Percentiles rank a stretch among this genome's conserved stretches.
Conservation (phyloP, 2,113 vertebrate genomes). For the Leiothrix lutea region DNA sequence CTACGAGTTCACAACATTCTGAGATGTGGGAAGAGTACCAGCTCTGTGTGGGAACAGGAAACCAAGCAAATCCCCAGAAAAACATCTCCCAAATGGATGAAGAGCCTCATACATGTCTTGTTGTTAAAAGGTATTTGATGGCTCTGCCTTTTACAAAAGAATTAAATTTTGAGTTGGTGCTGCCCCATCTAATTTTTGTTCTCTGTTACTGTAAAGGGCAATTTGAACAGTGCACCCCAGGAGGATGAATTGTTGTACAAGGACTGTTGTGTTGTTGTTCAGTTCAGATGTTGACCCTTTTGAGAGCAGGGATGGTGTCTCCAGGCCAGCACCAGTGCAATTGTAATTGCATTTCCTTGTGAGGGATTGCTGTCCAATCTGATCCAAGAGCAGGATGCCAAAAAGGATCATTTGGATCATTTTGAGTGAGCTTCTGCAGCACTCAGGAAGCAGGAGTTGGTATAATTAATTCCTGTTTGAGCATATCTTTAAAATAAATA, state of each 20-base stretch:
- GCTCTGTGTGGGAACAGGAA: background rate
- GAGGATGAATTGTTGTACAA: background rate
- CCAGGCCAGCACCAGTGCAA: background rate
- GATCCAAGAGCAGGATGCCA: background rate
- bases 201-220: background rate
- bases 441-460: background rate
- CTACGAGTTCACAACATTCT: background rate
- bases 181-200: background rate
- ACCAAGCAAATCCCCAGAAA: background rate
- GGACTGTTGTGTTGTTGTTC: background rate
- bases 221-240: background rate
- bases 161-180: background rate
- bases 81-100: background rate
- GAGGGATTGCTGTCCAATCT: background rate
- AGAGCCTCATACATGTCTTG: accelerated
- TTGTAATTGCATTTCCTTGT: background rate
- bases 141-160: background rate
- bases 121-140: background rate
- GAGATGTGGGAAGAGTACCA: background rate
- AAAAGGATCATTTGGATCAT: background rate
- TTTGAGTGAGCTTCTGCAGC: background rate
- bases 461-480: constrained; percentile 38
- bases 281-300: background rate
- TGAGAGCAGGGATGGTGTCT: background rate
- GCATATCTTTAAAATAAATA: constrained; percentile 60